Conservation (phyloP, 1,140 invertebrate genomes). For the Eriosoma lanigerum region DNA sequence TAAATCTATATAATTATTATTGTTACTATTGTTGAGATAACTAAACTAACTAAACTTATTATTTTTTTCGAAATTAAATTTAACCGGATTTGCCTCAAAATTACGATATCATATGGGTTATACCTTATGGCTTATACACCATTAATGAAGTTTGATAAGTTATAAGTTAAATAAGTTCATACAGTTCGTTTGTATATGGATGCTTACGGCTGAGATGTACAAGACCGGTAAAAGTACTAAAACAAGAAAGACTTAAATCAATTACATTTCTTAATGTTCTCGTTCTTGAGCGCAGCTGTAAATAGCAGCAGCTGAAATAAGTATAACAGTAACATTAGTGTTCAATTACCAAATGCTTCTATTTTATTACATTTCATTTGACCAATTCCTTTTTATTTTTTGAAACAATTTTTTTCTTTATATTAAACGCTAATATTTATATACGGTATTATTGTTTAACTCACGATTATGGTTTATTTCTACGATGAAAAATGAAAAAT, state of each 20-base stretch:
- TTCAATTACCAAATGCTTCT: conserved; percentile 15
- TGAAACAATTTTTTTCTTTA: not conserved
- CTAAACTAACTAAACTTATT: too few species aligned
- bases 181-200: too few species aligned
- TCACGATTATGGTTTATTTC: not conserved
- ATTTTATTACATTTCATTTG: conserved; percentile 1
- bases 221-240: too few species aligned
- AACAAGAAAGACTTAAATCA: conserved; percentile 8
- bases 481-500: not conserved
- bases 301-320: not conserved
- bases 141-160: too few species aligned
- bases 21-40: too few species aligned
- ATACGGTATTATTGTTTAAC: not conserved
- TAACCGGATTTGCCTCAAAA: too few species aligned
- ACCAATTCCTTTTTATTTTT: not conserved
- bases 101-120: too few species aligned
- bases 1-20: too few species aligned
- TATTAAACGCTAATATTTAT: not conserved
- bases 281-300: not conserved
- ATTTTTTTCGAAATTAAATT: too few species aligned
- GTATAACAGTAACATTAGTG: not conserved
- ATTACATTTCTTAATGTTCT: conserved; percentile 19
- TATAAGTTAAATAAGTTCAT: too few species aligned
- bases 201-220: too few species aligned
- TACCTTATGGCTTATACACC: too few species aligned